These are phyloP conservation scores for Eurosta solidaginis DNA, from an alignment of 1,140 invertebrate genomes.

Conservation along the genomic window DNA sequence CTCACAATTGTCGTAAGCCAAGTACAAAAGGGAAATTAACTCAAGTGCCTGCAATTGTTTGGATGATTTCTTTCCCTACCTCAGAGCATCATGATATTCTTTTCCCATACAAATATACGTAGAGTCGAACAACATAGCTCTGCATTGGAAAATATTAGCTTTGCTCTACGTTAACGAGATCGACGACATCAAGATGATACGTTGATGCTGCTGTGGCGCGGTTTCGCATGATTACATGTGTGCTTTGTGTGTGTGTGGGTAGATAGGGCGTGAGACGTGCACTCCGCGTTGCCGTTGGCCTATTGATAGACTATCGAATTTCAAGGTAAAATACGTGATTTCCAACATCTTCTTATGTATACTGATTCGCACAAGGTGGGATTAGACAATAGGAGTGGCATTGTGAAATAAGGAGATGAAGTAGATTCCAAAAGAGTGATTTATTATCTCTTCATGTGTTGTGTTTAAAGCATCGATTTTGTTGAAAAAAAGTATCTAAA, in stretches of 20 bases:
- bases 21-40: constrained; percentile 23
- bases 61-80: background rate
- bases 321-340: constrained; percentile 27
- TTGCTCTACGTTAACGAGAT: background rate
- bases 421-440: too few relatives aligned
- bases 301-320: constrained; percentile 28
- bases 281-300: background rate
- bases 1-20: too few relatives aligned
- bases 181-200: background rate
- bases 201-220: background rate
- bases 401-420: too few relatives aligned
- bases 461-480: too few relatives aligned
- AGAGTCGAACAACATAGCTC: too few relatives aligned
- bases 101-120: too few relatives aligned
- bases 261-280: too few relatives aligned
- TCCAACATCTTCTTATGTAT: background rate
- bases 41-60: constrained; percentile 23
- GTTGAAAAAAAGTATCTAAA: too few relatives aligned
- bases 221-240: background rate
- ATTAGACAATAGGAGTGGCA: too few relatives aligned
- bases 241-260: background rate
- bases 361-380: background rate
- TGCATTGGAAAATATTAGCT: background rate
- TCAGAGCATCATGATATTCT: too few relatives aligned
- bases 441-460: too few relatives aligned